A percentile compares a stretch with the other conserved stretches of the same genome.
Conservation (phyloP, 2,888 invertebrate species). For the Apotomis capreana region DNA sequence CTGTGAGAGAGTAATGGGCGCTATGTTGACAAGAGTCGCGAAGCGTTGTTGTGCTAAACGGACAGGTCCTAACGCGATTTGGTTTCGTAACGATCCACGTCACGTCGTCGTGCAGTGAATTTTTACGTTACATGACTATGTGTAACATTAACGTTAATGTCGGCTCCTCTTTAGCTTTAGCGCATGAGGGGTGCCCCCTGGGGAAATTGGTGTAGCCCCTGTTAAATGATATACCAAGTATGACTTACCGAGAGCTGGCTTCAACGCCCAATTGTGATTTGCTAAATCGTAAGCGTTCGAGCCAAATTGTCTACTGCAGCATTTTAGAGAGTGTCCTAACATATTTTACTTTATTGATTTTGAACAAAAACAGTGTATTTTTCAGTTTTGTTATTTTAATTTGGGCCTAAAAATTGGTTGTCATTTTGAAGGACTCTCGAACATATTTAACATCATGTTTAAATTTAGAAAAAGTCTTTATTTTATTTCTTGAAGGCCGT, state of each 20-base stretch:
- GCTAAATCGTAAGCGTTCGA: slow-evolving; percentile 51
- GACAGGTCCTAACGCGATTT: too few relatives aligned
- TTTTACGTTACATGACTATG: too few relatives aligned
- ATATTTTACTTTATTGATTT: slow-evolving; percentile 51
- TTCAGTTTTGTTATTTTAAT: slow-evolving; percentile 56
- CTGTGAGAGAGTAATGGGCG: too few relatives aligned
- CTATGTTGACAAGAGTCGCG: too few relatives aligned
- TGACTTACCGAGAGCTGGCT: neutral
- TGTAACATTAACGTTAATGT: too few relatives aligned
- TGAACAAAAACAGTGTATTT: slow-evolving; percentile 49
- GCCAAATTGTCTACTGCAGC: slow-evolving; percentile 54
- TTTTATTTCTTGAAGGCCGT: neutral
- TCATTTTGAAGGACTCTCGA: slow-evolving; percentile 50
- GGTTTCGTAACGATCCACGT: too few relatives aligned
- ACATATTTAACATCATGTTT: slow-evolving; percentile 56
- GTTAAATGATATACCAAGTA: neutral
- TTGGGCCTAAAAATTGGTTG: slow-evolving; percentile 51
- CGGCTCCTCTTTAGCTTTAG: too few relatives aligned
- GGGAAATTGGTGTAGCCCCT: too few relatives aligned
- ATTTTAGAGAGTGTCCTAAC: slow-evolving; percentile 57
- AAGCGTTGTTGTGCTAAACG: too few relatives aligned
- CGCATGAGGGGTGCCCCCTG: too few relatives aligned
- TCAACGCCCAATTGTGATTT: slow-evolving; percentile 34
- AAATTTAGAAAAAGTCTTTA: slow-evolving; percentile 47
- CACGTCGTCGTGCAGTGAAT: too few relatives aligned